These are phyloP conservation scores for Leucophora obtusa DNA, from an alignment of 2,888 invertebrate genomes.

Conservation along the genomic window DNA sequence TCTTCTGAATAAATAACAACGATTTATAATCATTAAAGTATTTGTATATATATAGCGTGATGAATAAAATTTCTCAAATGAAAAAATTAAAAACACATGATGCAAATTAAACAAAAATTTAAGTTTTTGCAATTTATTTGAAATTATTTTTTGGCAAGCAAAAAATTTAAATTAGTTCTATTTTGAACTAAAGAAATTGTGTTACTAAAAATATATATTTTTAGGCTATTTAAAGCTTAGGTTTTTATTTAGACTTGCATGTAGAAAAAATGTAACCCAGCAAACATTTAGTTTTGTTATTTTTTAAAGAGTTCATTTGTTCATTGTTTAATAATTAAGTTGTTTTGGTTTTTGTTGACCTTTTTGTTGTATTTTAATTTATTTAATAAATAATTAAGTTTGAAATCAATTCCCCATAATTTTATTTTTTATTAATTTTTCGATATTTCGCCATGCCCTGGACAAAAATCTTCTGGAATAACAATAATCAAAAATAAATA, in stretches of 20 bases:
- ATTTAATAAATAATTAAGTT: too few species aligned
- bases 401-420: too few species aligned
- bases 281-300: too few species aligned
- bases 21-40: not conserved
- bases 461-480: too few species aligned
- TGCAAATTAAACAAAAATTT: not conserved
- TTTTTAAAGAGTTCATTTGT: too few species aligned
- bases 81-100: not conserved
- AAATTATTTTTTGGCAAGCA: not conserved
- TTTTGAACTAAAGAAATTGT: not conserved
- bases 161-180: not conserved
- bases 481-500: too few species aligned
- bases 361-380: too few species aligned
- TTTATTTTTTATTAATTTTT: too few species aligned
- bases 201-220: not conserved
- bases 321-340: too few species aligned
- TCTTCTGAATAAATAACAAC: not conserved
- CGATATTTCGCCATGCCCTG: too few species aligned
- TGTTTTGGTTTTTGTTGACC: too few species aligned
- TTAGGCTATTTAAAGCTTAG: not conserved
- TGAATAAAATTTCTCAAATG: not conserved
- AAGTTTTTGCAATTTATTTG: not conserved
- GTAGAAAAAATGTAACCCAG: not conserved
- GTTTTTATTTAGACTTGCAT: not conserved
- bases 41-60: not conserved